Evolutionary conservation across 2,888 invertebrate species (phyloP), one percentile per base, ranked within the genome.

Genomic region (Hypsopygia costalis): DNA sequence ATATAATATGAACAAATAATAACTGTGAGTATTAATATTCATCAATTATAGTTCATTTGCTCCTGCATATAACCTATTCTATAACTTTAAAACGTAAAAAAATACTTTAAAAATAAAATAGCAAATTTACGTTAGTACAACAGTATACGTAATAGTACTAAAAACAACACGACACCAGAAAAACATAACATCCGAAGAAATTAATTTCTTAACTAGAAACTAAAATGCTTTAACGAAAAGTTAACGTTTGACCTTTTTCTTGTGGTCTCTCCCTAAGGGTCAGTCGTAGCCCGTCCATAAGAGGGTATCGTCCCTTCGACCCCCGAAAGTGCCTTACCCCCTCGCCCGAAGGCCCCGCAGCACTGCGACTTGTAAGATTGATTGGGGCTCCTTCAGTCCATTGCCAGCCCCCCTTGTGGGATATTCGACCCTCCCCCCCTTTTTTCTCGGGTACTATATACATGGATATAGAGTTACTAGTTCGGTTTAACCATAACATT

Each of bases 381-480:
- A 89, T 89, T 89, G 89, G 89, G 86, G 81, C 88, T 86, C 86
- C 88, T 88, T 85, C 82, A 88, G 88, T 88, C 89, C 89, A 85
- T 86, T 83, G 81, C 86, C 69, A 75, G 62, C 81, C 81, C 76
- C 72, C 78, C 76, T 65, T 76, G 79, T 59, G 83, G 81, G 85
- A 80, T 81, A 81, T 78, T 81, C 81, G 78, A 80, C 80, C 85
- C 82, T 69, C 72, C 81, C 73, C 67, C 73, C 77, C 75, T 80
- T 83, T 86, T 86, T 86, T 82, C 78, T 81, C 74, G 74, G 76
- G 72, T 69, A 72, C 72, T 69, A 60, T 61, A 52, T 46, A 60
- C 66, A 43, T 43, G 44, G 78, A 72, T 67, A 52, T 81, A 80
- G 57, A 68, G 64, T 43, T 42, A 47, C 76, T 81, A 62, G 81